Conservation (phyloP, 2,113 vertebrate species). For the Percina caprodes region DNA sequence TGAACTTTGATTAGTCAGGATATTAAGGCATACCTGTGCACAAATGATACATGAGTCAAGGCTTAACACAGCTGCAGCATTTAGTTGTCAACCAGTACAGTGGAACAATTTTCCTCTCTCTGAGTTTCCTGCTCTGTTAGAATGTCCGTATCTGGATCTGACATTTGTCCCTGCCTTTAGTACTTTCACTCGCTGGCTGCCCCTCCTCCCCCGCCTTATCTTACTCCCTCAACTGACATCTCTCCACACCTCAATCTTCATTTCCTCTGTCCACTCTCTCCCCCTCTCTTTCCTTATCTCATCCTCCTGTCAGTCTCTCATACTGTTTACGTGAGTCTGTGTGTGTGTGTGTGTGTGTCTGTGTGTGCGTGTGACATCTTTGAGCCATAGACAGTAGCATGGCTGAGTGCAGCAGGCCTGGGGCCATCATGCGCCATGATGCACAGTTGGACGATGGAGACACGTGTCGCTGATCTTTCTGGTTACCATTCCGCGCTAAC, state of each 20-base stretch:
- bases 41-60: slow-evolving; percentile 20
- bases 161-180: neutral
- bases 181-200: neutral
- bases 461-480: slow-evolving; percentile 62
- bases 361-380: slow-evolving; percentile 19
- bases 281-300: slow-evolving; percentile 9
- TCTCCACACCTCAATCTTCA: slow-evolving; percentile 33
- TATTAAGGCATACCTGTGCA: slow-evolving; percentile 21
- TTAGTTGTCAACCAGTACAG: neutral
- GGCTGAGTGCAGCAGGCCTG: slow-evolving; percentile 54
- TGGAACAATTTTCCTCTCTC: neutral
- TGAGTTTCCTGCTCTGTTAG: slow-evolving; percentile 3
- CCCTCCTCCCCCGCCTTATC: slow-evolving; percentile 2
- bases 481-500: slow-evolving; percentile 36
- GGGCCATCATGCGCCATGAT: slow-evolving; percentile 59
- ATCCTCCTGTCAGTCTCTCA: slow-evolving; percentile 33
- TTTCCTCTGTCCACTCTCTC: slow-evolving; percentile 12
- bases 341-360: slow-evolving; percentile 18
- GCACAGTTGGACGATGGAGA: slow-evolving; percentile 46
- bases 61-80: slow-evolving; percentile 8
- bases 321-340: neutral
- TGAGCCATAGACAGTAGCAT: slow-evolving; percentile 50
- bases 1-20: slow-evolving; percentile 5
- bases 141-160: neutral
- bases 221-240: slow-evolving; percentile 36